A percentile compares a stretch with the other conserved stretches of the same genome.
Evolutionary conservation across 2,888 invertebrate genomes (phyloP).

Genomic region (Spatulosminthurus flaviceps): DNA sequence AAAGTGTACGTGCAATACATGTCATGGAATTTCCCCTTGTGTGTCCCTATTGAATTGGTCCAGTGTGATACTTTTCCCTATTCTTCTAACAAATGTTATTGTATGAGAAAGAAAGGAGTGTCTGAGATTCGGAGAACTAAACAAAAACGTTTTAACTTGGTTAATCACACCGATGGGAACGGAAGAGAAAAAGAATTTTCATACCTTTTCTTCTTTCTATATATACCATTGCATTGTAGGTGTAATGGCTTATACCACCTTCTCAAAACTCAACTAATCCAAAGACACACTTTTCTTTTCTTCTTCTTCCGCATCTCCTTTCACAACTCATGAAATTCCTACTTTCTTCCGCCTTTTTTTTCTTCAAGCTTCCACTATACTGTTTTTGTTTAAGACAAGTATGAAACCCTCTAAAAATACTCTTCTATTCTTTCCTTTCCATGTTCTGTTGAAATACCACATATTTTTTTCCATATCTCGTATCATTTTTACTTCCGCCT

Average conservation of each 20-base stretch:
- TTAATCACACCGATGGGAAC: conserved; percentile 15
- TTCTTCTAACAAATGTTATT: neutral
- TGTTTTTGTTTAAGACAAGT: too few relatives aligned
- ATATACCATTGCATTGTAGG: too few relatives aligned
- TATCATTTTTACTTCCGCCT: too few relatives aligned
- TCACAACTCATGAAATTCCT: neutral
- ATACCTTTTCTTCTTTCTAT: neutral
- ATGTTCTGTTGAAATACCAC: too few relatives aligned
- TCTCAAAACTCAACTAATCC: conserved; percentile 16
- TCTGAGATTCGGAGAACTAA: conserved; percentile 14
- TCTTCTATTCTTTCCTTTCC: too few relatives aligned
- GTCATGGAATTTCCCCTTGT: too few relatives aligned
- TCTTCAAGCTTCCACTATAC: neutral
- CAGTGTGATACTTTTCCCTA: too few relatives aligned
- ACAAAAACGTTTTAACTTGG: conserved; percentile 1
- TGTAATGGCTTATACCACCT: neutral
- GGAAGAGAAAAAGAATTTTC: neutral
- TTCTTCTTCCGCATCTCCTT: neutral
- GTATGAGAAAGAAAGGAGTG: neutral
- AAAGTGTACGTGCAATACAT: too few relatives aligned
- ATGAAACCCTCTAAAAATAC: too few relatives aligned
- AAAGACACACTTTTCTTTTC: conserved; percentile 29
- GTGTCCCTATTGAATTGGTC: too few relatives aligned
- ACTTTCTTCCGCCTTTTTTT: neutral
- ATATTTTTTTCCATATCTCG: too few relatives aligned